Evolutionary conservation across 2,888 invertebrate genomes (phyloP).

Genomic region (Parnassius glacialis): DNA sequence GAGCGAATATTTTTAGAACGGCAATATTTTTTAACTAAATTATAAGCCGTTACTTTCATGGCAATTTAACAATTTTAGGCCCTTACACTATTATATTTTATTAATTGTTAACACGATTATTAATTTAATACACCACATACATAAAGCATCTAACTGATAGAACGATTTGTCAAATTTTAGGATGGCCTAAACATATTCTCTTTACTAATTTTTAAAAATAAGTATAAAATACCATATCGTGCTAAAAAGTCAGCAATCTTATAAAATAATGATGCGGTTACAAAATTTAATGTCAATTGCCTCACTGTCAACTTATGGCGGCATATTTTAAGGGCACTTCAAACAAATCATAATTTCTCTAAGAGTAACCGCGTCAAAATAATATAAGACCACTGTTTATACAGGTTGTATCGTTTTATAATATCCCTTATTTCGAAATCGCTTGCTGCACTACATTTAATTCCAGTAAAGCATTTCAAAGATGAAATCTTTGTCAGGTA

Average conservation of each 20-base stretch:
- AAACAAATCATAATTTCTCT: neutral
- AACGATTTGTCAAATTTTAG: slow-evolving; percentile 3
- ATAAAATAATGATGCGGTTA: slow-evolving; percentile 4
- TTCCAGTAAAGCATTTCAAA: slow-evolving; percentile 8
- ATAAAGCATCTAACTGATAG: slow-evolving; percentile 3
- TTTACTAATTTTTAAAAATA: neutral
- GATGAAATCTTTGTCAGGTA: slow-evolving; percentile 19
- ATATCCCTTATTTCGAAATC: too few species aligned
- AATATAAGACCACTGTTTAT: slow-evolving; percentile 7
- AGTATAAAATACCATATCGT: neutral
- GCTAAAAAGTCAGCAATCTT: slow-evolving; percentile 1
- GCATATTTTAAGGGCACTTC: neutral
- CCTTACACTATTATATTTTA: slow-evolving; percentile 7
- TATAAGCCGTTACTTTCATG: slow-evolving; percentile 6
- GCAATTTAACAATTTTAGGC: slow-evolving; percentile 15
- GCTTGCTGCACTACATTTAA: slow-evolving; percentile 1
- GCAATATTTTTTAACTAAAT: slow-evolving; percentile 3
- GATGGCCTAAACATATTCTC: slow-evolving; percentile 8
- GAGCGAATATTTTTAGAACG: slow-evolving; percentile 12
- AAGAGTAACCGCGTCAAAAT: neutral
- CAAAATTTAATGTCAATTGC: neutral
- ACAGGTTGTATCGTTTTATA: slow-evolving; percentile 9
- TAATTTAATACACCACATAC: neutral
- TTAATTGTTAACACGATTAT: slow-evolving; percentile 1
- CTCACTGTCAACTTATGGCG: slow-evolving; percentile 3